Conservation (phyloP, 2,888 invertebrate genomes). For the Cremastinae sp. region DNA sequence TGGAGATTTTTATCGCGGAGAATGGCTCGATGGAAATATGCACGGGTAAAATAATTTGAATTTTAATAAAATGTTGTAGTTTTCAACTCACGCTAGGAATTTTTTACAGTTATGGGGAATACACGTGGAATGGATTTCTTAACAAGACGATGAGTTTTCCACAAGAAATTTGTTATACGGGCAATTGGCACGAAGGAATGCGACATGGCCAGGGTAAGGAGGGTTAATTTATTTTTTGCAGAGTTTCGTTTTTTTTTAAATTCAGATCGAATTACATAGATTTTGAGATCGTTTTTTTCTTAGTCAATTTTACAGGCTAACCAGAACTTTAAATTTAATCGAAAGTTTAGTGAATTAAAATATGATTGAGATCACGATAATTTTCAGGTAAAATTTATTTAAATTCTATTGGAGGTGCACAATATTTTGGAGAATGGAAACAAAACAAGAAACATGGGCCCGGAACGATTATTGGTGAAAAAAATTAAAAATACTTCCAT, state of each 20-base stretch:
- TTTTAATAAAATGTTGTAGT: neutral
- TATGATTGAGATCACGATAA: conserved; percentile 35
- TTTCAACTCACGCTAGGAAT: neutral
- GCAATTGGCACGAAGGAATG: conserved; percentile 82
- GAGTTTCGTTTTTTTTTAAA: too few relatives aligned
- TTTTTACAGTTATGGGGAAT: conserved; percentile 80
- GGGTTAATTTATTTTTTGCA: too few relatives aligned
- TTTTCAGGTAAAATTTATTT: conserved; percentile 78
- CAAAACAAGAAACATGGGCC: conserved; percentile 83
- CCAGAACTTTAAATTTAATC: too few relatives aligned
- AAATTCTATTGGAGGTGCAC: conserved; percentile 82
- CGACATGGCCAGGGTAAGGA: conserved; percentile 82
- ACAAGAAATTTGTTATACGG: conserved; percentile 81
- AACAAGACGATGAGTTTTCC: conserved; percentile 82
- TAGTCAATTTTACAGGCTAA: too few relatives aligned
- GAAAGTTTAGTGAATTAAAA: too few relatives aligned
- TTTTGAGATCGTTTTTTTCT: too few relatives aligned
- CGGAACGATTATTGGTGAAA: conserved; percentile 75
- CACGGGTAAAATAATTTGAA: conserved; percentile 76
- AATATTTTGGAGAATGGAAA: conserved; percentile 82
- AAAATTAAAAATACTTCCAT: neutral
- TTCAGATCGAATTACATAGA: too few relatives aligned
- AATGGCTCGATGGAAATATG: conserved; percentile 83
- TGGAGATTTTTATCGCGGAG: conserved; percentile 84
- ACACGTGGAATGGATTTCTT: conserved; percentile 82